Conservation (phyloP, 2,113 vertebrate species). For the Meles meles region DNA sequence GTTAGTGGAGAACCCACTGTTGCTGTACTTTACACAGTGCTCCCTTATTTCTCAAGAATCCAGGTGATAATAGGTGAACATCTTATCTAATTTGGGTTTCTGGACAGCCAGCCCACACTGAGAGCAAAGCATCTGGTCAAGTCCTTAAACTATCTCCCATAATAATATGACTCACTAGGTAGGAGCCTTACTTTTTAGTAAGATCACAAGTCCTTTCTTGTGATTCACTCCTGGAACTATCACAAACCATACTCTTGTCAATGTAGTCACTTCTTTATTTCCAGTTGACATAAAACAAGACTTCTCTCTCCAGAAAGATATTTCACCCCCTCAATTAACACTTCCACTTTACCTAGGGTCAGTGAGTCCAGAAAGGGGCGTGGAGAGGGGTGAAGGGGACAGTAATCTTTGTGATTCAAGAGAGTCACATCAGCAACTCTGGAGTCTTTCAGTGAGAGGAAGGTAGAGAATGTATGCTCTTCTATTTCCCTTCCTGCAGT, state of each 20-base stretch:
- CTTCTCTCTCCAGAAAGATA: neutral
- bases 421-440: neutral
- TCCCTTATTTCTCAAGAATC: neutral
- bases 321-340: neutral
- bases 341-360: conserved; percentile 46
- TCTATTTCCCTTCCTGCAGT: neutral
- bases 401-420: conserved; percentile 14
- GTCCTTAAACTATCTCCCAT: neutral
- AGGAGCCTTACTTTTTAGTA: neutral
- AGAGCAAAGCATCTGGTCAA: neutral
- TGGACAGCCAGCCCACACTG: neutral
- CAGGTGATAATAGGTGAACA: neutral
- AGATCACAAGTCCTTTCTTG: neutral
- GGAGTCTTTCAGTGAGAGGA: neutral
- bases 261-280: neutral
- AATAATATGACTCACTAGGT: neutral
- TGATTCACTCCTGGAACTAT: neutral
- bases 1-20: neutral
- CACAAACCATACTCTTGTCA: neutral
- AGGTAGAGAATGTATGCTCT: neutral
- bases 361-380: neutral
- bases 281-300: neutral
- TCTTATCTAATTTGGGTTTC: neutral
- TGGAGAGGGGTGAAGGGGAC: neutral
- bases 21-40: rapidly evolving